Percentiles rank a stretch among this genome's conserved stretches.
phyloP scores from a whole-genome alignment of 2,797 vertebrate species.

The Silurus lanzhouensis region DNA sequence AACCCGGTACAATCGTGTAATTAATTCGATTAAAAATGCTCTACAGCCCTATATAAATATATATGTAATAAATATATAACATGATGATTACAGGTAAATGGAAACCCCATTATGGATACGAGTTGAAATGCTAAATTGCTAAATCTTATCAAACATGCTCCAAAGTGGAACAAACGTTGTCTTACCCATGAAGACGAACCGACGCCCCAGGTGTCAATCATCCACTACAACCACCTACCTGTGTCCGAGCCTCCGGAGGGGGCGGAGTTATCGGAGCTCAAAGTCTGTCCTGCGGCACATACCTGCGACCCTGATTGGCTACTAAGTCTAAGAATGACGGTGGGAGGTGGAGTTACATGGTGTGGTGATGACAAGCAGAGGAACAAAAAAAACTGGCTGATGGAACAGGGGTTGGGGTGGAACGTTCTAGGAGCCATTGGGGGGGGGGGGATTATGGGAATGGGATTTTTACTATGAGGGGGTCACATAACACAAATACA shows the following conservation, averaged over 20 bases:
- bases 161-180: background rate
- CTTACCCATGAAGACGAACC: constrained; percentile 51
- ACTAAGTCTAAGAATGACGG: constrained; percentile 61
- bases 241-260: constrained; percentile 34
- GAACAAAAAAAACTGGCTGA: constrained; percentile 44
- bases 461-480: constrained; percentile 42
- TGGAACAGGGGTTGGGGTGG: constrained; percentile 52
- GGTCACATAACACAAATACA: constrained; percentile 3
- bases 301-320: constrained; percentile 68
- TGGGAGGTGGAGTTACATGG: constrained; percentile 60
- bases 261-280: constrained; percentile 38
- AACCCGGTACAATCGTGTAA: too few relatives aligned
- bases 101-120: background rate
- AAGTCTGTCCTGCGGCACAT: constrained; percentile 44
- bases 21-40: too few relatives aligned
- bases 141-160: constrained; percentile 19
- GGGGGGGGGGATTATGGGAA: constrained; percentile 40
- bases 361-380: constrained; percentile 64
- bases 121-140: too few relatives aligned
- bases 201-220: constrained; percentile 38
- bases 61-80: too few relatives aligned
- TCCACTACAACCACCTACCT: constrained; percentile 55
- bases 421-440: constrained; percentile 55
- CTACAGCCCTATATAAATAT: too few relatives aligned
- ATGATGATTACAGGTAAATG: background rate